These are phyloP conservation scores for Orientallactaga bullata DNA, from an alignment of 2,113 vertebrate species.

Conservation along the genomic window DNA sequence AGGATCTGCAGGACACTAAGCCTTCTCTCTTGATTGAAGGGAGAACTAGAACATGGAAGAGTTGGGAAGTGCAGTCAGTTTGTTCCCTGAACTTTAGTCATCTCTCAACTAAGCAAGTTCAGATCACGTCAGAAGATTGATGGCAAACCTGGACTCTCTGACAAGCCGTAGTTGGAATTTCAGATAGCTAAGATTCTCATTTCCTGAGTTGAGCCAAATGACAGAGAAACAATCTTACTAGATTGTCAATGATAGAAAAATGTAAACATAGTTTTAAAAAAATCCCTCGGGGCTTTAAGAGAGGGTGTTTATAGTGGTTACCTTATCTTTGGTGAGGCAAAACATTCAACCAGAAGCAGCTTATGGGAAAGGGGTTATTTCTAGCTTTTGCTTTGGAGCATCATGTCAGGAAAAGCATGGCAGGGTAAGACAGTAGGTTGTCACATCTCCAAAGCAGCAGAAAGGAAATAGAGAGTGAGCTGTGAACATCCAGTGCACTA, in stretches of 20 bases:
- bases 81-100: background rate
- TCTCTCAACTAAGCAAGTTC: background rate
- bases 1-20: background rate
- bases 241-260: background rate
- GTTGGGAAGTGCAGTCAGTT: background rate
- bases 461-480: no score
- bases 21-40: background rate
- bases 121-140: background rate
- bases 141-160: constrained; percentile 5
- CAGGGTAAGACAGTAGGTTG: no score
- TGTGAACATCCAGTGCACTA: no score
- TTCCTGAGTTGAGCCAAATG: background rate
- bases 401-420: no score
- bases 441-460: no score
- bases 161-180: background rate
- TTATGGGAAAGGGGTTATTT: no score
- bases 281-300: background rate
- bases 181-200: background rate
- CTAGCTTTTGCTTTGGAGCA: no score
- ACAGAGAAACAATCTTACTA: background rate
- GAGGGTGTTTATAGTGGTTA: background rate
- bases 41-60: background rate
- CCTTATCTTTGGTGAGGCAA: no score
- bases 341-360: no score
- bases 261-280: background rate